A percentile compares a stretch with the other conserved stretches of the same genome.
Conservation (phyloP, 2,113 vertebrate genomes). For the Choloepus hoffmanni region DNA sequence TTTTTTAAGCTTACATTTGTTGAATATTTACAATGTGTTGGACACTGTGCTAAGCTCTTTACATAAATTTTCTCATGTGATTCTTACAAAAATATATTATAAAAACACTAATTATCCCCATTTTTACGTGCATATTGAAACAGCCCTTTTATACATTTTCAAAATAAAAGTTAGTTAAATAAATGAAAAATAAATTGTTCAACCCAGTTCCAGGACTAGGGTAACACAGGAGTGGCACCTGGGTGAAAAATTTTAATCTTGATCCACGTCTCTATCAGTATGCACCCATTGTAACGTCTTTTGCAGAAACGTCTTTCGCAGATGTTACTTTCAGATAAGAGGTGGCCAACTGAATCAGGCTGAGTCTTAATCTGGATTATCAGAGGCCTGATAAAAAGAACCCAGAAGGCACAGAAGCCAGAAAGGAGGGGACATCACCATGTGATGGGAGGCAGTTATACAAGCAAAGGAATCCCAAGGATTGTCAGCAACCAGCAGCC, state of each 20-base stretch:
- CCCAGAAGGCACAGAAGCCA: no score
- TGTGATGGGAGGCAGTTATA: no score
- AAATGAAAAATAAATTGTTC: slow-evolving; percentile 21
- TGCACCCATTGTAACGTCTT: no score
- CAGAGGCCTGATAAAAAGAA: no score
- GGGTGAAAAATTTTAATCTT: neutral
- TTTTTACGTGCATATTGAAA: slow-evolving; percentile 37
- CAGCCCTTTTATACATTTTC: neutral
- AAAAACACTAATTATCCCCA: slow-evolving; percentile 16
- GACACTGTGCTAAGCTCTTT: neutral
- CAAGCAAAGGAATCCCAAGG: no score
- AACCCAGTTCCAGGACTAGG: neutral
- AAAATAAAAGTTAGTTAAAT: neutral
- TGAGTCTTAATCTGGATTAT: no score
- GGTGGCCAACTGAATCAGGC: no score
- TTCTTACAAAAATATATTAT: neutral
- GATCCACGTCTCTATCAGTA: no score
- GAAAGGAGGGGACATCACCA: no score
- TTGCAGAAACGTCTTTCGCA: no score
- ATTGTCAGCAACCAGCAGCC: no score
- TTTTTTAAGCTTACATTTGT: slow-evolving; percentile 8
- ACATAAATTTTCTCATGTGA: slow-evolving; percentile 14
- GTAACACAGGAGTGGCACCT: neutral
- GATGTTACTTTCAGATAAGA: no score
- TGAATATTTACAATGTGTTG: slow-evolving; percentile 16